Evolutionary conservation across 2,797 vertebrate species (phyloP).

Genomic region (Tinamus major): DNA sequence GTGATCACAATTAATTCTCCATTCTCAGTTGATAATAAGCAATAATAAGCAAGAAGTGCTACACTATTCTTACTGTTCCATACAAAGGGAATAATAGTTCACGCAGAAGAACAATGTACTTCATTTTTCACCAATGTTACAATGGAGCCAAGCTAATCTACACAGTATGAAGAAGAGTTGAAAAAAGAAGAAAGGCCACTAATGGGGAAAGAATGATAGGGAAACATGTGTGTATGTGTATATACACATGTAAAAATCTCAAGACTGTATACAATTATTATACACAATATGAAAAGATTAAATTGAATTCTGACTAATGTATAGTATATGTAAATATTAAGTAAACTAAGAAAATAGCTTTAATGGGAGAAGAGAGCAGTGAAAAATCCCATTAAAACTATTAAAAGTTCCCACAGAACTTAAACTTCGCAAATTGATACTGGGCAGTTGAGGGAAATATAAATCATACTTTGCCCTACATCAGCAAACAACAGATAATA

Average conservation of each 20-base stretch:
- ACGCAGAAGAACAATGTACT: not conserved
- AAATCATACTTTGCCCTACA: not conserved
- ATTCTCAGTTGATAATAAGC: not conserved
- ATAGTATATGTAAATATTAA: not conserved
- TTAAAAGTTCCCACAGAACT: not conserved
- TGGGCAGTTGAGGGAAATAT: not conserved
- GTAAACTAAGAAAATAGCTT: not conserved
- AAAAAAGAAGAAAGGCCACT: not conserved
- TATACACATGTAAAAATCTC: not conserved
- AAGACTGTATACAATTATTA: not conserved
- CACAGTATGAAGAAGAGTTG: not conserved
- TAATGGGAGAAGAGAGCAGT: rapidly evolving
- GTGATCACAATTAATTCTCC: not conserved
- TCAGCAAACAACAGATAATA: not conserved
- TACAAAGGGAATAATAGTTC: not conserved
- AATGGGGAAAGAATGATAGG: not conserved
- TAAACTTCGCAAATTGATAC: too few relatives aligned
- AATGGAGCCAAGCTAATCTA: not conserved
- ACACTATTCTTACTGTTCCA: not conserved
- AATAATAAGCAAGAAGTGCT: not conserved
- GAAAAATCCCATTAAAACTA: not conserved
- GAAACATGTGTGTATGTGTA: not conserved
- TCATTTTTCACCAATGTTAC: not conserved
- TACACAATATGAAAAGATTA: not conserved
- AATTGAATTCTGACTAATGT: not conserved